These are phyloP conservation scores for Drosophila simulans DNA, from an alignment of 1,140 invertebrate genomes.

Conservation along the genomic window DNA sequence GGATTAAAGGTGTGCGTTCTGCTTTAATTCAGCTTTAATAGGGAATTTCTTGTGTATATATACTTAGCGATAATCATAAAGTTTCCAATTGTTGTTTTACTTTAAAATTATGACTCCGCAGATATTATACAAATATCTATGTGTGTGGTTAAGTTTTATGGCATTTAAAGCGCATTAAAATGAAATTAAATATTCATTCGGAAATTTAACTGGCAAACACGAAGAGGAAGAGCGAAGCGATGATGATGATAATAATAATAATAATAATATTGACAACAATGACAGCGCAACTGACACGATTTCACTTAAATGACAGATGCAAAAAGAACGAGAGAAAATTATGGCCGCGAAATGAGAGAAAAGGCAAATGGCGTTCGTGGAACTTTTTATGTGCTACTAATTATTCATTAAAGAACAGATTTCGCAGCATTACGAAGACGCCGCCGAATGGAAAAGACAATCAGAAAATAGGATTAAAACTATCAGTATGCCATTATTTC, in stretches of 20 bases:
- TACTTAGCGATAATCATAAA: no score
- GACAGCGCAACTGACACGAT: conserved; percentile 57
- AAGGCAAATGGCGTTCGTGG: conserved; percentile 5
- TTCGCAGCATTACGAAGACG: conserved; percentile 9
- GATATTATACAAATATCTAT: no score
- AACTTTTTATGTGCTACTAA: conserved; percentile 1
- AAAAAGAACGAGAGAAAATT: conserved; percentile 16
- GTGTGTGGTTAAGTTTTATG: conserved; percentile 28
- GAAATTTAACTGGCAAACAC: conserved; percentile 43
- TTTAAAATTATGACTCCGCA: not conserved
- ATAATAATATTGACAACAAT: conserved; percentile 45
- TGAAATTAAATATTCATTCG: conserved; percentile 67
- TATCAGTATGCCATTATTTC: conserved; percentile 31
- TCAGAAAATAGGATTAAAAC: not conserved
- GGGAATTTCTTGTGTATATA: no score
- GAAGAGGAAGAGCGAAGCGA: not conserved
- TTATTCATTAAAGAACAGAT: conserved; percentile 26
- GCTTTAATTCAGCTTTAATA: not conserved
- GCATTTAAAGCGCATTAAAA: conserved; percentile 65
- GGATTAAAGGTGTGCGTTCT: not conserved
- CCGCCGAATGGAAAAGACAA: not conserved
- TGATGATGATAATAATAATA: conserved; percentile 31
- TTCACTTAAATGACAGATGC: conserved; percentile 65
- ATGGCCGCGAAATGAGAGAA: not conserved
- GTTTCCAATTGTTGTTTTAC: no score